Base-by-base conservation (phyloP, 2,797 vertebrate genomes). In the Tokudaia tokunoshimensis region DNA sequence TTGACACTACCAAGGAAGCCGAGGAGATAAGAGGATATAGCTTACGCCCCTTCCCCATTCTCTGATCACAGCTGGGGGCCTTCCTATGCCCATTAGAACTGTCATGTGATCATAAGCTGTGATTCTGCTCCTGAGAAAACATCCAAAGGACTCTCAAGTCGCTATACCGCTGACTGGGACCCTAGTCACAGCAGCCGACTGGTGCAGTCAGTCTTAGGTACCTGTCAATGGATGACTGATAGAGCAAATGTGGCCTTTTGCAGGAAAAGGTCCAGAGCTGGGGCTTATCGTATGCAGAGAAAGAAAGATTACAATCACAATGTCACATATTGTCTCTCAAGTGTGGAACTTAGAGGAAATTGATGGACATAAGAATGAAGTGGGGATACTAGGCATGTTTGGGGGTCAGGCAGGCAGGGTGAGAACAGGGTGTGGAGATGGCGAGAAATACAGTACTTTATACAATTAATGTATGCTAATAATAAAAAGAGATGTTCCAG, bases 331-430 rank as follows among this genome's bases (percentile, higher is more conserved):
- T 55, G 37, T 87, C 50, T 74, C 67, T 87, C 85, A 24, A 4
- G 20, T 74, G n/a, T 74, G n/a, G 34, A 41, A 74, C 55, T 20
- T 29, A 11, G 50, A 15, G 50, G 67, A 3, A 13, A 75, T 34
- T 44, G 59, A 70, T 22, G 10, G 9, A 29, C 12, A 19, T 19
- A 26, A 72, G 31, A 52, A 70, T 44, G 55, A 75, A 41, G n/a
- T 74, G n/a, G 52, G 10, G 37, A 29, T 41, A 29, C 14, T 20
- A 41, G 85, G 50, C 7, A 19, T 13, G 20, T 31, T 3, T 26
- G 52, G 19, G 67, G 24, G 22, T 19, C 8, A 6, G n/a, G 24
- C 0, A 0, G 67, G 24, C 2, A 0, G 67, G 24, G n/a, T 29
- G 4, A 55, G 50, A 75, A 44, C 57, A 10, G 52, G 37, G 13